Base-by-base conservation (phyloP, 2,113 vertebrate species). In the Grallaria varia region DNA sequence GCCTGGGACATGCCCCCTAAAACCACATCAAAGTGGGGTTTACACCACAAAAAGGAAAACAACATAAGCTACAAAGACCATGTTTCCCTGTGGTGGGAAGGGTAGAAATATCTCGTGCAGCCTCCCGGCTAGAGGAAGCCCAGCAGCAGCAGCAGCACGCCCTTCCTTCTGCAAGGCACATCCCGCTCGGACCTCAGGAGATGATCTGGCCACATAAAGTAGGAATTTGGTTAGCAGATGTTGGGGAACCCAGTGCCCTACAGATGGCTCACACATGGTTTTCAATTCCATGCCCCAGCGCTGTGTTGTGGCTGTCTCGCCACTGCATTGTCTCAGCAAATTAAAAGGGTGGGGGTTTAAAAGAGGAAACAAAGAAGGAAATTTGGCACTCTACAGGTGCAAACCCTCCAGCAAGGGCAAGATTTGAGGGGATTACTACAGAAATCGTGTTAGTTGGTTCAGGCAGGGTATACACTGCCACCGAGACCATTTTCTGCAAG, bases 171-270 rank as follows among this genome's bases (percentile, higher is more conserved):
- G 24, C 39, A 53, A 78, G 47, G 56, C 73, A 78, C 30, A 47
- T 81, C 50, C 20, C 0, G 0, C 55, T 50, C 1, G 0, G 90
- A 83, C 44, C 67, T 80, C 55, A 58, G 83, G 63, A 83, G 83
- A 58, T 45, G 44, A 56, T 90, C 56, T 81, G 68, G 27, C 55
- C 47, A 2, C 39, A 18, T 19, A 62, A 44, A 7, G 18, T 7
- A 28, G 95, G 95, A 92, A 94, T 86, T 83, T 1, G 44, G 85
- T 66, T 4, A 81, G 87, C 93, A 96, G 96, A 92, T 92, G 93
- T 8, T 3, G 9, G 68, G 60, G 45, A 60, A n/a, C 59, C 8
- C 23, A 64, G 68, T 45, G 56, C 42, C 79, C 68, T 81, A 10
- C 92, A 89, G 88, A 86, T 92, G 95, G 95, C 49, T 92, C 28